Percentiles rank a stretch among this genome's conserved stretches.
These are phyloP conservation scores for Solenopsis fugax DNA, from an alignment of 1,140 invertebrate species.

Conservation along the genomic window DNA sequence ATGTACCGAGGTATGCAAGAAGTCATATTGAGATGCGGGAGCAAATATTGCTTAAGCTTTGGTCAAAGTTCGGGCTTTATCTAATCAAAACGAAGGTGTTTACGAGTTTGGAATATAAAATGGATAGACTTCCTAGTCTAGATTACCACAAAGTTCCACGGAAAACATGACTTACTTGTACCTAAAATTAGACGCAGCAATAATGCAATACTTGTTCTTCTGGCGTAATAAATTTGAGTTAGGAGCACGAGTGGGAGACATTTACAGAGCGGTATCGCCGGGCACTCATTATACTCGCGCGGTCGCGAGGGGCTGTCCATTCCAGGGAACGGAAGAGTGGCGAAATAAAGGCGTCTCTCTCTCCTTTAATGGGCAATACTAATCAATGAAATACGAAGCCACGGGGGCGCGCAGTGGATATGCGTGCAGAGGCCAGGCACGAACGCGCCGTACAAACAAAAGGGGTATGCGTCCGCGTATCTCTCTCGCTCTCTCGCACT, in stretches of 20 bases:
- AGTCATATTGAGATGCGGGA: not conserved
- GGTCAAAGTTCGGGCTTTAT: not conserved
- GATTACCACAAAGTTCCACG: not conserved
- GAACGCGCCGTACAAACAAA: constrained; percentile 83
- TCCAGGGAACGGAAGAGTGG: constrained; percentile 73
- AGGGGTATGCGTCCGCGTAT: constrained; percentile 79
- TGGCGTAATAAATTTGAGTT: constrained; percentile 31
- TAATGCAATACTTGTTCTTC: not conserved
- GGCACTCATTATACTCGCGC: constrained; percentile 30
- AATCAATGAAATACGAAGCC: constrained; percentile 85
- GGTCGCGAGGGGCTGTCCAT: constrained; percentile 61
- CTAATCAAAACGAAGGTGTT: not conserved
- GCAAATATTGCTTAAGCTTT: not conserved
- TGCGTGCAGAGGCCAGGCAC: constrained; percentile 66
- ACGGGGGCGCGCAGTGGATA: constrained; percentile 70
- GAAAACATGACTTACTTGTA: constrained; percentile 2
- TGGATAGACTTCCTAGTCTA: not conserved
- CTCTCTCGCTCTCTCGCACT: constrained; percentile 43
- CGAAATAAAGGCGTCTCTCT: constrained; percentile 78
- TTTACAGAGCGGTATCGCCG: constrained; percentile 24
- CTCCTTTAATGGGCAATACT: constrained; percentile 85
- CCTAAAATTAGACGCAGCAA: not conserved
- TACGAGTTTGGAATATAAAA: not conserved
- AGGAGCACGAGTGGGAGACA: not conserved
- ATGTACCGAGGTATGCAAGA: not conserved